A percentile compares a stretch with the other conserved stretches of the same genome.
Conservation (phyloP, 2,888 invertebrate species). For the Volucella zonaria region DNA sequence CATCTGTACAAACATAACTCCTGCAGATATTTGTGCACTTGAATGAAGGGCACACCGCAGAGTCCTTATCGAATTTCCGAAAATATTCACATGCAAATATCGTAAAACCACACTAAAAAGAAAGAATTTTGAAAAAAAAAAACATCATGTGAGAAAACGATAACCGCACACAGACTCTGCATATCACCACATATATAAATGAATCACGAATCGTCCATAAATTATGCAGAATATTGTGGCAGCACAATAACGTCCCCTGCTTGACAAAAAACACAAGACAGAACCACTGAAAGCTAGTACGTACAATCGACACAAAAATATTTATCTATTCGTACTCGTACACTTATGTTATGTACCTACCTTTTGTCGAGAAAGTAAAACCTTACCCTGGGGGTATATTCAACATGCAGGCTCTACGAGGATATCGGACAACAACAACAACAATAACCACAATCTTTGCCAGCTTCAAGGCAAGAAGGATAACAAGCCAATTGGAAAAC, state of each 20-base stretch:
- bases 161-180: slow-evolving; percentile 10
- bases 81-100: slow-evolving; percentile 24
- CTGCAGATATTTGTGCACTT: neutral
- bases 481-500: slow-evolving; percentile 67
- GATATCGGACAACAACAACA: neutral
- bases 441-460: neutral
- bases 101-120: neutral
- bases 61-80: slow-evolving; percentile 32
- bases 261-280: slow-evolving; percentile 3
- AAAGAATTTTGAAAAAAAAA: neutral
- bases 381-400: slow-evolving; percentile 27
- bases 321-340: too few species aligned
- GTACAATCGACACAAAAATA: slow-evolving; percentile 46
- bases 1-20: too few species aligned
- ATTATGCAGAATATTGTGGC: slow-evolving; percentile 47
- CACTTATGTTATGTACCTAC: slow-evolving; percentile 3
- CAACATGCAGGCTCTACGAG: slow-evolving; percentile 22
- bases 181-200: slow-evolving; percentile 10
- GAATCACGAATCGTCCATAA: slow-evolving; percentile 42
- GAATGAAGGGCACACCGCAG: slow-evolving; percentile 14
- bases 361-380: slow-evolving; percentile 29
- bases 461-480: slow-evolving; percentile 54
- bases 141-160: neutral
- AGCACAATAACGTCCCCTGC: slow-evolving; percentile 9
- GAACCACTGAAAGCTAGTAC: slow-evolving; percentile 9